Conservation (phyloP, 2,113 vertebrate species). For the Prietella phreatophila region DNA sequence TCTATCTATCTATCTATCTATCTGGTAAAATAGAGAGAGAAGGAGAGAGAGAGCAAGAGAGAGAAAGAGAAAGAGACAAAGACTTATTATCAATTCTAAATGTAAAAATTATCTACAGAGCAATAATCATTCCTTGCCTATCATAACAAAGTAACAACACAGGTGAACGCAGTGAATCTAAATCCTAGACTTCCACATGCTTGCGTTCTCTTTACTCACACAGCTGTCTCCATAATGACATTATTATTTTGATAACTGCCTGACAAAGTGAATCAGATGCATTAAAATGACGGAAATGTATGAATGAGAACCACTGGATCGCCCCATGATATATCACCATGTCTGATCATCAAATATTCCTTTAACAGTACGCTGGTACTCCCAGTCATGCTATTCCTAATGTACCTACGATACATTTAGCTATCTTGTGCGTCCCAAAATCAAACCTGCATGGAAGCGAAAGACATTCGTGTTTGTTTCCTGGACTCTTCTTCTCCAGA, state of each 20-base stretch:
- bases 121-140: neutral
- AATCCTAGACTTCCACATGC: neutral
- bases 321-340: neutral
- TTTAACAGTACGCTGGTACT: neutral
- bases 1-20: neutral
- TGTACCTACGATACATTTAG: neutral
- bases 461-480: neutral
- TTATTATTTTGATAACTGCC: neutral
- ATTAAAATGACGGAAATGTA: neutral
- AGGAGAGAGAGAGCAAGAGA: neutral
- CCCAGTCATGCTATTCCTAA: neutral
- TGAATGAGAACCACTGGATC: neutral
- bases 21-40: neutral
- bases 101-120: neutral
- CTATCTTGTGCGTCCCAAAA: neutral
- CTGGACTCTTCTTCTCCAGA: neutral
- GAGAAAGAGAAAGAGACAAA: neutral
- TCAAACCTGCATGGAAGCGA: neutral
- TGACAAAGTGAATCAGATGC: neutral
- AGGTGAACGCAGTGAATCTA: neutral
- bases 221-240: neutral
- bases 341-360: conserved; percentile 6
- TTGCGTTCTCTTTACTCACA: conserved; percentile 1
- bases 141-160: neutral
- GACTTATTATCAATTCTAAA: neutral